Percentiles rank a stretch among this genome's conserved stretches.
Conservation (phyloP, 2,888 invertebrate genomes). For the Drosophila robusta region DNA sequence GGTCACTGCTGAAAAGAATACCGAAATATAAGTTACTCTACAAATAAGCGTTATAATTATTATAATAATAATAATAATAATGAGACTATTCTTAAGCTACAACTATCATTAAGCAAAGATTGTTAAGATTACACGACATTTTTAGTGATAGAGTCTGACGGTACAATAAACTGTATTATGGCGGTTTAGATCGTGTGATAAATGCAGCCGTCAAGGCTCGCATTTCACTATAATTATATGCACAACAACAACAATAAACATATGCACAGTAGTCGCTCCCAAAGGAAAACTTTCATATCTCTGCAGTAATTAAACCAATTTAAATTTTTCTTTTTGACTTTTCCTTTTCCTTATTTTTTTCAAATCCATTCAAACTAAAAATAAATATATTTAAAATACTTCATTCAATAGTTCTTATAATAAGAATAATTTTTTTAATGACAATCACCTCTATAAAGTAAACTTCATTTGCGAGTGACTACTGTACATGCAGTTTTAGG, state of each 20-base stretch:
- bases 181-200: slow-evolving; percentile 54
- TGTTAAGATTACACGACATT: slow-evolving; percentile 21
- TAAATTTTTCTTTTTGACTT: no score
- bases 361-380: no score
- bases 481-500: slow-evolving; percentile 21
- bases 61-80: not conserved
- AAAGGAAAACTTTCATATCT: not conserved
- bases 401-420: no score
- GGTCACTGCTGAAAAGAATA: slow-evolving; percentile 80
- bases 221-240: slow-evolving; percentile 14
- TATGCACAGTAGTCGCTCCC: slow-evolving; percentile 14
- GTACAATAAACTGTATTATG: slow-evolving; percentile 46
- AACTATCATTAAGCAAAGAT: slow-evolving; percentile 39
- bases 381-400: no score
- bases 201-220: slow-evolving; percentile 44
- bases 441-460: no score
- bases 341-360: no score
- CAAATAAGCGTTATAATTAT: not conserved
- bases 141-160: slow-evolving; percentile 22
- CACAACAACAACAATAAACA: slow-evolving; percentile 7
- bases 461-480: not conserved
- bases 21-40: slow-evolving; percentile 79
- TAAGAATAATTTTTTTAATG: no score
- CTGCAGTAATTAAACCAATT: not conserved
- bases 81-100: slow-evolving; percentile 32